Percentiles rank a stretch among this genome's conserved stretches.
phyloP scores from a whole-genome alignment of 2,113 vertebrate genomes.

The Fregata magnificens region DNA sequence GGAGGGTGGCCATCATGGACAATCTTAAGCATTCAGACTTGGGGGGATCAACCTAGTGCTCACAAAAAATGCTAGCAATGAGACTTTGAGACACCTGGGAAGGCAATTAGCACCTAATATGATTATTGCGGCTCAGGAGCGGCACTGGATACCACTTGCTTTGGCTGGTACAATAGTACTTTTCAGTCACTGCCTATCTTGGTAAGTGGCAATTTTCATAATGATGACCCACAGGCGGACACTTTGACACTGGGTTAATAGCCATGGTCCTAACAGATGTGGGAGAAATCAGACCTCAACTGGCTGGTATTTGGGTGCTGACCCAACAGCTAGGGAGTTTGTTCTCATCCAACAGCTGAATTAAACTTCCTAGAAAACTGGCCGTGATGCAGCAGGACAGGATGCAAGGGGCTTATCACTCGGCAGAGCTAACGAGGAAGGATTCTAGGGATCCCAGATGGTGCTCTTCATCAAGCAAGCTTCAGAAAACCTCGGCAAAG shows the following conservation, averaged over 20 bases:
- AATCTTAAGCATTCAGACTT: neutral
- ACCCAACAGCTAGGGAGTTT: neutral
- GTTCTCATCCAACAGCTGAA: neutral
- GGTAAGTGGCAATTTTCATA: neutral
- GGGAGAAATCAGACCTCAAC: neutral
- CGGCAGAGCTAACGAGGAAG: neutral
- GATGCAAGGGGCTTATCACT: neutral
- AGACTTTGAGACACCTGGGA: neutral
- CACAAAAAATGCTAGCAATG: neutral
- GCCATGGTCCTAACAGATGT: neutral
- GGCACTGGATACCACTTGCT: neutral
- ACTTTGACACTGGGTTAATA: neutral
- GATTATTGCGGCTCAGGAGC: neutral
- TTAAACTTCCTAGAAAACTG: neutral
- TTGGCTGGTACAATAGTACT: neutral
- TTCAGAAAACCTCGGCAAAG: neutral
- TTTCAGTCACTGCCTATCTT: neutral
- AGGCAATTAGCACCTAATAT: neutral
- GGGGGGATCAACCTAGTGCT: neutral
- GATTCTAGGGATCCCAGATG: conserved; percentile 35
- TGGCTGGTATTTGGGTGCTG: neutral
- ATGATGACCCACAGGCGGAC: neutral
- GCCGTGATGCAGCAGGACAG: neutral
- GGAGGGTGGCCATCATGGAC: neutral
- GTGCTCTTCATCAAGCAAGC: neutral